These are phyloP conservation scores for Nebria ingens DNA, from an alignment of 1,140 invertebrate genomes.

Conservation along the genomic window DNA sequence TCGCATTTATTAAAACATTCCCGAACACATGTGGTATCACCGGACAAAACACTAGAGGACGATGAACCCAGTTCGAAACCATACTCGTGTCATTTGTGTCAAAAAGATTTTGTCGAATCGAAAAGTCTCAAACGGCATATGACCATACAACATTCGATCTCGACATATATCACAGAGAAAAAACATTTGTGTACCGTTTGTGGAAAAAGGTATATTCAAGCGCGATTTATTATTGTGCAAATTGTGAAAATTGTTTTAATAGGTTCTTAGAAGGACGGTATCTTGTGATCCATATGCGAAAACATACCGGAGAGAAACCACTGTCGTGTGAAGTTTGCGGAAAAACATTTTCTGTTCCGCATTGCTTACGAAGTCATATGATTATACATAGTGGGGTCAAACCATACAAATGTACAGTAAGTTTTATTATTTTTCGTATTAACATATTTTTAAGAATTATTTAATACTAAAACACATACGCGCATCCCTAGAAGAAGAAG, in stretches of 20 bases:
- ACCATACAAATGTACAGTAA: conserved; percentile 84
- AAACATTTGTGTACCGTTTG: conserved; percentile 1
- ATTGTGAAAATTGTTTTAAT: not conserved
- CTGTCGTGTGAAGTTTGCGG: conserved; percentile 66
- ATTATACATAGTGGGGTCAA: conserved; percentile 87
- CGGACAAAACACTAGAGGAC: not conserved
- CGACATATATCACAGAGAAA: not conserved
- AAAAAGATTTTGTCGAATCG: conserved; percentile 3
- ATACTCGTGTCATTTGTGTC: not conserved
- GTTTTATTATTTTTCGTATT: not conserved
- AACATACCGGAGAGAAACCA: conserved; percentile 73
- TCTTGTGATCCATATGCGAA: conserved; percentile 56
- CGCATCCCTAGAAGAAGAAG: too few relatives aligned
- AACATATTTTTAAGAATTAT: conserved; percentile 1
- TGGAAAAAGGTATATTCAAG: not conserved
- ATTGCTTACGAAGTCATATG: conserved; percentile 64
- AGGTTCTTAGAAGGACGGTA: not conserved
- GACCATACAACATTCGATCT: not conserved
- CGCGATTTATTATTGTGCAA: not conserved
- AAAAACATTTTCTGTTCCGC: conserved; percentile 46
- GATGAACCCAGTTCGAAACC: not conserved
- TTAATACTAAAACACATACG: conserved; percentile 3
- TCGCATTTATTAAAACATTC: conserved; percentile 1
- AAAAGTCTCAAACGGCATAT: conserved; percentile 4
- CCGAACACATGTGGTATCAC: not conserved